Conservation (phyloP, 2,113 vertebrate species). For the Anseranas semipalmata region DNA sequence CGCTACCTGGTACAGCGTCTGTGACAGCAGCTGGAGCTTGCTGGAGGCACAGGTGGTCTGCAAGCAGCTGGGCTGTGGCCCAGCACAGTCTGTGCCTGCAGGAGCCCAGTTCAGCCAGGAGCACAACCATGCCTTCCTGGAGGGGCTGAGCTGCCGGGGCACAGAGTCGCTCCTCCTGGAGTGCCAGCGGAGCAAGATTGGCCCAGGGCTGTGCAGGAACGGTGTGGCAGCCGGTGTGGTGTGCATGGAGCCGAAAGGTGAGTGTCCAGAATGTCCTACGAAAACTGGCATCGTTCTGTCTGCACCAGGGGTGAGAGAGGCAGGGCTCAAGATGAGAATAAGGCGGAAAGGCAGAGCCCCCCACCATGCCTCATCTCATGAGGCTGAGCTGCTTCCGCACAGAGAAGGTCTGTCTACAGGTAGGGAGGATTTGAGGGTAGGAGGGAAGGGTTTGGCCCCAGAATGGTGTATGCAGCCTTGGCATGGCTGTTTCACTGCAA, state of each 20-base stretch:
- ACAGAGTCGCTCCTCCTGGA: background rate
- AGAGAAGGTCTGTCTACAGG: no score
- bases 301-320: background rate
- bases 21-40: background rate
- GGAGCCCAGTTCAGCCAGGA: fast-evolving
- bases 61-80: constrained; percentile 36
- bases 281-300: background rate
- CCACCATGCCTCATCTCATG: background rate
- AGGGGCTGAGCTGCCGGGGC: constrained; percentile 17
- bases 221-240: background rate
- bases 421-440: no score
- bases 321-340: background rate
- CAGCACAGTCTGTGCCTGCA: fast-evolving
- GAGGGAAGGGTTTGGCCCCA: background rate
- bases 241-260: background rate
- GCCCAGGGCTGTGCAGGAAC: fast-evolving
- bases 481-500: background rate
- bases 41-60: constrained; percentile 19
- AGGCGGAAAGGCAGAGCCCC: background rate
- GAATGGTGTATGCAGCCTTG: background rate
- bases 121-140: background rate
- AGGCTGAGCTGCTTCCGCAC: no score
- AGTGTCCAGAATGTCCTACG: fast-evolving
- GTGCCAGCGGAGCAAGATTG: background rate
- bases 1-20: background rate